Evolutionary conservation across 2,113 vertebrate species (phyloP), one percentile per base, ranked within the genome.

Genomic region (Rhizomys pruinosus): DNA sequence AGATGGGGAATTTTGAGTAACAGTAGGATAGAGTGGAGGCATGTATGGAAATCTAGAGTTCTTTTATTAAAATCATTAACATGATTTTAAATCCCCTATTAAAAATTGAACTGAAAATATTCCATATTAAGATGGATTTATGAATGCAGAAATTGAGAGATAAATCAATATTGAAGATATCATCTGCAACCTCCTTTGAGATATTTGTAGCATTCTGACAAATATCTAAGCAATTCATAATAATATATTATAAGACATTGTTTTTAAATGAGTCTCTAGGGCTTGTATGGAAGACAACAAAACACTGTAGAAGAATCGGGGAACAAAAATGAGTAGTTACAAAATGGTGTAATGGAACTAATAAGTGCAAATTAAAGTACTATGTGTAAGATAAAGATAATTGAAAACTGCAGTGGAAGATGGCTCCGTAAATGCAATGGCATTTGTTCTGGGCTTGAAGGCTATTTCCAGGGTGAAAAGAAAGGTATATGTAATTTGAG

Each of bases 271-370:
- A 47, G 4, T 64, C 7, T 71, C 44, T 27, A 85, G 22, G 6
- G 81, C 27, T 92, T 37, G 7, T 74, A 79, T 74, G 8, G 32
- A 37, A 92, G 72, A 7, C 12, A 79, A 71, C 82, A 96, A 86
- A 37, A 22, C 11, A 59, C 44, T 79, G 55, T 80, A 90, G 32
- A 92, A 66, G 9, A 84, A 82, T 80, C 17, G 69, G 34, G 39
- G 95, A 78, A 68, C 2, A 81, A 90, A 91, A 90, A 17, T 47
- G 80, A 55, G 12, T 82, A 66, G 57, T 94, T 87, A 32, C 42
- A 93, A 80, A 86, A n/a, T 89, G 32, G 39, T 63, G 2, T 34
- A 29, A 23, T 74, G 59, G 39, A 92, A 81, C 77, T 59, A 10
- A 44, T 84, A 76, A 68, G 4, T 88, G 22, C 27, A 81, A 88